Percentiles rank a stretch among this genome's conserved stretches.
Evolutionary conservation across 2,797 vertebrate species (phyloP).

Genomic region (Sebastolobus altivelis): DNA sequence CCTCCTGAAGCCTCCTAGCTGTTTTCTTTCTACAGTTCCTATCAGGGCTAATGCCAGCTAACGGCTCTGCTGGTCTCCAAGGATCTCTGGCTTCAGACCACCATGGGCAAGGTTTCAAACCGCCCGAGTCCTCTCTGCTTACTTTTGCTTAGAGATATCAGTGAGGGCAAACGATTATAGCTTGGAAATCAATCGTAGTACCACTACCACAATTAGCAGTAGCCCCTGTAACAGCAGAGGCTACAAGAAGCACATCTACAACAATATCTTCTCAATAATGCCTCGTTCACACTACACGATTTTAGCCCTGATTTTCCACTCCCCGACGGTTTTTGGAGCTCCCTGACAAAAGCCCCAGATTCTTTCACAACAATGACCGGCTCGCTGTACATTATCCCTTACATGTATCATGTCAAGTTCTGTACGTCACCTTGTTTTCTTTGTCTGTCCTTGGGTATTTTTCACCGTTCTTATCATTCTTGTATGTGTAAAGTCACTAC

Average conservation of each 20-base stretch:
- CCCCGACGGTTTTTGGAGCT: no score
- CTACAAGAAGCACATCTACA: no score
- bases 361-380: no score
- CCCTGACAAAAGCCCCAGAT: no score
- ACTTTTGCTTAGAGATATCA: constrained; percentile 27
- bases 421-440: no score
- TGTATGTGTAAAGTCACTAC: no score
- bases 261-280: no score
- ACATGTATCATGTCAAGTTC: neutral
- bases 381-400: no score
- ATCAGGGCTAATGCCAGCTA: constrained; percentile 41
- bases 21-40: constrained; percentile 47
- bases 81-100: constrained; percentile 47
- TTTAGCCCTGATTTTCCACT: no score
- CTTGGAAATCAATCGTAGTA: constrained; percentile 13
- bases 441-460: no score
- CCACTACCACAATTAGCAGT: constrained; percentile 8
- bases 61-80: constrained; percentile 30
- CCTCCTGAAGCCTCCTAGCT: constrained; percentile 36
- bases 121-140: constrained; percentile 29
- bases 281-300: no score
- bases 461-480: no score
- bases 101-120: constrained; percentile 30
- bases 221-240: neutral
- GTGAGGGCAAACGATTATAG: constrained; percentile 19